Conservation (phyloP, 1,140 invertebrate genomes). For the Leucophenga varia region DNA sequence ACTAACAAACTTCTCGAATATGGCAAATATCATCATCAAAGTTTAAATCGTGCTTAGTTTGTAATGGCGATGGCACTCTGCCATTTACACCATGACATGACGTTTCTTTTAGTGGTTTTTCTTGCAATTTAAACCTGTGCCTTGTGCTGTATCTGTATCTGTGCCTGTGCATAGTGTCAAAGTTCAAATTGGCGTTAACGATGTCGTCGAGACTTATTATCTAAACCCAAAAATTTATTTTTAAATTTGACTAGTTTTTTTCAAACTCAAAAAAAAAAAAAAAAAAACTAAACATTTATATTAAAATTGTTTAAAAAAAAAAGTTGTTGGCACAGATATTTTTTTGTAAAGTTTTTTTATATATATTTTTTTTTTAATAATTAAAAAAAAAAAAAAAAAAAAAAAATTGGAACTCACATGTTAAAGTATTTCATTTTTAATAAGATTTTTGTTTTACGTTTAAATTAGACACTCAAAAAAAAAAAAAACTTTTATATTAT, state of each 20-base stretch:
- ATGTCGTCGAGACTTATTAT: slow-evolving; percentile 6
- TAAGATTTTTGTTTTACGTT: too few species aligned
- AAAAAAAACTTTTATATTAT: too few species aligned
- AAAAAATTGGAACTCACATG: slow-evolving; percentile 44
- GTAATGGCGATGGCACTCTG: too few species aligned
- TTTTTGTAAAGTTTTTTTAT: too few species aligned
- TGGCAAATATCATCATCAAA: slow-evolving; percentile 12
- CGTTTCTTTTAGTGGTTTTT: slow-evolving; percentile 44
- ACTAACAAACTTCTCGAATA: slow-evolving; percentile 13
- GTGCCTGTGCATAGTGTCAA: too few species aligned
- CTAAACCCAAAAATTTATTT: slow-evolving; percentile 21
- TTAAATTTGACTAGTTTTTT: slow-evolving; percentile 5
- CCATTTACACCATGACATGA: slow-evolving; percentile 17
- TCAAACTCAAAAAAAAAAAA: slow-evolving; percentile 8
- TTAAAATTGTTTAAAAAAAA: slow-evolving; percentile 16
- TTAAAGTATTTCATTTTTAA: slow-evolving; percentile 56
- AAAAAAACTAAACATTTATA: slow-evolving; percentile 6
- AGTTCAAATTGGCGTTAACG: slow-evolving; percentile 41
- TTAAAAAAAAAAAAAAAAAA: slow-evolving; percentile 2
- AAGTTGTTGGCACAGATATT: background rate
- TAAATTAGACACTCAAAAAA: too few species aligned
- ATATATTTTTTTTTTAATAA: too few species aligned
- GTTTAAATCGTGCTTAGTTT: slow-evolving; percentile 3
- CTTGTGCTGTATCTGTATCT: too few species aligned
- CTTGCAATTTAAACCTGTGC: slow-evolving; percentile 18